Conservation (phyloP, 2,797 vertebrate genomes). For the Lepus oiostolus region DNA sequence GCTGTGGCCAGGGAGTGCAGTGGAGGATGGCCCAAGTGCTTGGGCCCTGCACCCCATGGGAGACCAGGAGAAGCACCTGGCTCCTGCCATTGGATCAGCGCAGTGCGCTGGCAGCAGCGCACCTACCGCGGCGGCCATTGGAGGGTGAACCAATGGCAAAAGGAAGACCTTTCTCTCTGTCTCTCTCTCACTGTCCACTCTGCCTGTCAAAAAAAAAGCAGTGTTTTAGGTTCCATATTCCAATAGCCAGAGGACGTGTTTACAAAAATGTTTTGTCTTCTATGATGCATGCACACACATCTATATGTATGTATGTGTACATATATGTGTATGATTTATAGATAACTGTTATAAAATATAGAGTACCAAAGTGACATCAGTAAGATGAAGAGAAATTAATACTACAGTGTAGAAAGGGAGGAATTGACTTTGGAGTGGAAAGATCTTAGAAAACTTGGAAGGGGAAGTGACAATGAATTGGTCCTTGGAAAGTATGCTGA, state of each 20-base stretch:
- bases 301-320: background rate
- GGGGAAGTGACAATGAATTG: background rate
- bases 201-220: background rate
- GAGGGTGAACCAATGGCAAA: too few relatives aligned
- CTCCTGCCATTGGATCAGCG: too few relatives aligned
- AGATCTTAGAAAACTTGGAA: background rate
- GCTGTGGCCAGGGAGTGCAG: too few relatives aligned
- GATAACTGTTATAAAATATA: background rate
- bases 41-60: too few relatives aligned
- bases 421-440: background rate
- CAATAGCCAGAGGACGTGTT: slow-evolving; percentile 5
- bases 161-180: too few relatives aligned
- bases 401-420: background rate
- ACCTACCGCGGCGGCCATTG: too few relatives aligned
- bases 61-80: too few relatives aligned
- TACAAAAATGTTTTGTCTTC: background rate
- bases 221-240: background rate
- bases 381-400: background rate
- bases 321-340: background rate
- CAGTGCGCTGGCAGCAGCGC: too few relatives aligned
- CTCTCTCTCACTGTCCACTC: too few relatives aligned
- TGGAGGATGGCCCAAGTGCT: too few relatives aligned
- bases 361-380: background rate
- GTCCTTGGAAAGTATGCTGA: background rate
- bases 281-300: background rate